Conservation (phyloP, 2,113 vertebrate genomes). For the Rissa tridactyla region DNA sequence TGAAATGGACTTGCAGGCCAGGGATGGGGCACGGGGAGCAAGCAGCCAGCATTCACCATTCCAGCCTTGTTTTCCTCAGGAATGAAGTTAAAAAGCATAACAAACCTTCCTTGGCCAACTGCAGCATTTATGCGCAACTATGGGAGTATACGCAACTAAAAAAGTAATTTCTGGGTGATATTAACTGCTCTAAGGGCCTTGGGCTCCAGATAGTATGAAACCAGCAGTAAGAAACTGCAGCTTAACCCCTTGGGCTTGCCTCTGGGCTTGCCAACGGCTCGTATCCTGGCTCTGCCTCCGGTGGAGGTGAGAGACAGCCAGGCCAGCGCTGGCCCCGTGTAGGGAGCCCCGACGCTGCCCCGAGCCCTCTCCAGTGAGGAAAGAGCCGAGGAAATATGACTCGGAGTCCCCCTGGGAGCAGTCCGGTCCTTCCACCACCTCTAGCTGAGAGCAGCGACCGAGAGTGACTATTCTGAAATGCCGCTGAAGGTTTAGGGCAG, state of each 20-base stretch:
- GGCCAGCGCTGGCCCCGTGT: fast-evolving
- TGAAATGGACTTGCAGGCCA: background rate
- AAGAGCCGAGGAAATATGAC: background rate
- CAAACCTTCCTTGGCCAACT: background rate
- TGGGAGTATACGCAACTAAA: background rate
- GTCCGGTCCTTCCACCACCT: background rate
- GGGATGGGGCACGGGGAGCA: background rate
- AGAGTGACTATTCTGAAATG: background rate
- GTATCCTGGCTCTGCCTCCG: background rate
- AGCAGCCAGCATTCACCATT: background rate
- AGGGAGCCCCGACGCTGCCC: background rate
- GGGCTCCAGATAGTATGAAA: background rate
- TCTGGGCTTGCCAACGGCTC: background rate
- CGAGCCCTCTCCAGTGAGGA: background rate
- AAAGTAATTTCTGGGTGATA: background rate
- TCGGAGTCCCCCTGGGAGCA: background rate
- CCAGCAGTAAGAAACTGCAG: background rate
- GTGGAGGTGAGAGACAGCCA: background rate
- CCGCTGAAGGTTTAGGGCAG: background rate
- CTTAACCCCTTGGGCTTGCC: background rate
- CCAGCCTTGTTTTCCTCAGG: background rate
- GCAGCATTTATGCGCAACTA: background rate
- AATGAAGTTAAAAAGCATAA: background rate
- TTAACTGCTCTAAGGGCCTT: background rate
- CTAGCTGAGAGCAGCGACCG: background rate